phyloP scores from a whole-genome alignment of 2,113 vertebrate species.

The Vicugna pacos region DNA sequence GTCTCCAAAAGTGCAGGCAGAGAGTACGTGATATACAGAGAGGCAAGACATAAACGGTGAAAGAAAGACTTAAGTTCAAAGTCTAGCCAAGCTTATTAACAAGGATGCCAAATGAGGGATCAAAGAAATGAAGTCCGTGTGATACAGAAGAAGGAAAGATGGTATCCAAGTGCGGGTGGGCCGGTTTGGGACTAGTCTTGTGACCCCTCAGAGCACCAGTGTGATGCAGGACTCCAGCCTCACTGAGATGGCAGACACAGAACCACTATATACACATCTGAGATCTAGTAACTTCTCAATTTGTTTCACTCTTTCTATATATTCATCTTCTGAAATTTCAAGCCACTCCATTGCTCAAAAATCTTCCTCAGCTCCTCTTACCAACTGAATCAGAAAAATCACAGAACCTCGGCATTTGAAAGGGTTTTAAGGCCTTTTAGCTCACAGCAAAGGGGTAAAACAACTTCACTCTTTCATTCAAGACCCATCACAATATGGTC shows the following conservation, averaged over 20 bases:
- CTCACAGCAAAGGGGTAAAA: neutral
- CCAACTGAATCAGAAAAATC: constrained; percentile 7
- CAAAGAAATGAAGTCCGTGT: neutral
- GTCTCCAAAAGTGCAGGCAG: neutral
- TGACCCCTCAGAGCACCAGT: neutral
- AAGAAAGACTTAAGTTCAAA: neutral
- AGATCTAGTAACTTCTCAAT: constrained; percentile 3
- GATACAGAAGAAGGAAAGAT: neutral
- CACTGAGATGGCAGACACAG: neutral
- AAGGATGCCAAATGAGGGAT: neutral
- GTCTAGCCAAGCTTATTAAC: neutral
- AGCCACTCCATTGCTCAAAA: neutral
- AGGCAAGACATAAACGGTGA: neutral
- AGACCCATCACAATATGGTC: neutral
- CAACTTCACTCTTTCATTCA: neutral
- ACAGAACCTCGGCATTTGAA: neutral
- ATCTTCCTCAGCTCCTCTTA: neutral
- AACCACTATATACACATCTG: neutral
- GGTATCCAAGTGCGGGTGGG: neutral
- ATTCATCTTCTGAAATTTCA: constrained; percentile 1
- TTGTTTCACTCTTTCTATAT: neutral
- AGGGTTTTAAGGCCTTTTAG: neutral
- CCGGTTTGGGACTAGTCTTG: neutral
- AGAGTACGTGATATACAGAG: neutral
- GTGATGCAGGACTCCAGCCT: neutral